Conservation (phyloP, 2,888 invertebrate genomes). For the Crematogaster levior region DNA sequence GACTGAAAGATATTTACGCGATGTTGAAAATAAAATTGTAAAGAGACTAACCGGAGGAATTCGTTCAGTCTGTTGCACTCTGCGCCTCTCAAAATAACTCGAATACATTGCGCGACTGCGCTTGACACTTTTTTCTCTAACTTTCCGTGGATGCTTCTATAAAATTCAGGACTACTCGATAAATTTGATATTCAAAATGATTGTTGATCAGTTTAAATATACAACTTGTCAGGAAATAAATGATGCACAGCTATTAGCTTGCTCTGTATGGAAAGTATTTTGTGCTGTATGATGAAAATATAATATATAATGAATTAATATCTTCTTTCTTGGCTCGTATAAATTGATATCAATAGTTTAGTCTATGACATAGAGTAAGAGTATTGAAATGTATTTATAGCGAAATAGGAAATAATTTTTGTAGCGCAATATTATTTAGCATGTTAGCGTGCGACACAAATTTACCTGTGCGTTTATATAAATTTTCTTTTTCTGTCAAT, state of each 20-base stretch:
- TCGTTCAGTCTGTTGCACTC: constrained; percentile 26
- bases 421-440: constrained; percentile 7
- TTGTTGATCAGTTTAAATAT: not conserved
- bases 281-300: not conserved
- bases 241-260: not conserved
- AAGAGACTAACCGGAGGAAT: constrained; percentile 24
- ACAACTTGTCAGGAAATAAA: not conserved
- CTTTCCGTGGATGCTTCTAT: not conserved
- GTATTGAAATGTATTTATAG: constrained; percentile 33
- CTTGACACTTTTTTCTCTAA: not conserved
- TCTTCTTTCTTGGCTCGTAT: constrained; percentile 10
- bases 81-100: constrained; percentile 51
- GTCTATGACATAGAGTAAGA: constrained; percentile 66
- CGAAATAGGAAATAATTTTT: constrained; percentile 5
- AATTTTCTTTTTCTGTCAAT: not conserved
- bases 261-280: not conserved
- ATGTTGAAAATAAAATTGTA: constrained; percentile 52
- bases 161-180: not conserved
- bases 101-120: constrained; percentile 9
- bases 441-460: not conserved
- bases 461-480: constrained; percentile 4
- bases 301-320: constrained; percentile 14
- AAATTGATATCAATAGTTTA: constrained; percentile 57
- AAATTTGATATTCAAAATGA: not conserved
- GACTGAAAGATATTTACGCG: constrained; percentile 28